phyloP scores from a whole-genome alignment of 2,113 vertebrate genomes.

The Erythrolamprus reginae region DNA sequence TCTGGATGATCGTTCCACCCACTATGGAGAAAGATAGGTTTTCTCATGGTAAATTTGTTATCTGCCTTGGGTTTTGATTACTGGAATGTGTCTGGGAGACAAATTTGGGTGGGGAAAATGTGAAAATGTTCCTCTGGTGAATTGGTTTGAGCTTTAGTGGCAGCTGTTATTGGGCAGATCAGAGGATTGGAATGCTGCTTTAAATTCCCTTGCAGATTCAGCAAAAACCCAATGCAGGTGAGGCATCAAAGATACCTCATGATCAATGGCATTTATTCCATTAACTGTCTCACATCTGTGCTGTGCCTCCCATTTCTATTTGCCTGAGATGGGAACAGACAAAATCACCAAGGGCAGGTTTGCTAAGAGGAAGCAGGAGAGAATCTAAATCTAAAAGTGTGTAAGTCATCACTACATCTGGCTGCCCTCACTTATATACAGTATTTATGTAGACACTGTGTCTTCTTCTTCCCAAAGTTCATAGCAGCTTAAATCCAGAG shows the following conservation, averaged over 20 bases:
- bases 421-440: constrained; percentile 9
- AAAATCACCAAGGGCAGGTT: constrained; percentile 24
- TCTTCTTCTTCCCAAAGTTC: constrained; percentile 24
- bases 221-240: constrained; percentile 39
- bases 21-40: not conserved
- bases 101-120: constrained; percentile 37
- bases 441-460: not conserved
- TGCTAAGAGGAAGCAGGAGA: not conserved
- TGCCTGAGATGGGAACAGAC: not conserved
- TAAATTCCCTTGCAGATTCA: constrained; percentile 19
- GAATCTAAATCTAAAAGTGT: constrained; percentile 3
- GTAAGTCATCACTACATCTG: constrained; percentile 27
- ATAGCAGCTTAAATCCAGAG: constrained; percentile 23
- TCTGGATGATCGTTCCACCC: no score
- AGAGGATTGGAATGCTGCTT: constrained; percentile 30
- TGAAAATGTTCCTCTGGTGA: constrained; percentile 34
- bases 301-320: constrained; percentile 11
- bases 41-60: constrained; percentile 22
- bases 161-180: constrained; percentile 42
- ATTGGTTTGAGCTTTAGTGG: constrained; percentile 32
- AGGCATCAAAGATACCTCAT: constrained; percentile 7
- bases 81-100: constrained; percentile 32
- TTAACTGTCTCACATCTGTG: not conserved
- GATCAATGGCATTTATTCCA: constrained; percentile 3
- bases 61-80: constrained; percentile 46